These are phyloP conservation scores for Zaprionus gabonicus DNA, from an alignment of 1,140 invertebrate species.

Conservation along the genomic window DNA sequence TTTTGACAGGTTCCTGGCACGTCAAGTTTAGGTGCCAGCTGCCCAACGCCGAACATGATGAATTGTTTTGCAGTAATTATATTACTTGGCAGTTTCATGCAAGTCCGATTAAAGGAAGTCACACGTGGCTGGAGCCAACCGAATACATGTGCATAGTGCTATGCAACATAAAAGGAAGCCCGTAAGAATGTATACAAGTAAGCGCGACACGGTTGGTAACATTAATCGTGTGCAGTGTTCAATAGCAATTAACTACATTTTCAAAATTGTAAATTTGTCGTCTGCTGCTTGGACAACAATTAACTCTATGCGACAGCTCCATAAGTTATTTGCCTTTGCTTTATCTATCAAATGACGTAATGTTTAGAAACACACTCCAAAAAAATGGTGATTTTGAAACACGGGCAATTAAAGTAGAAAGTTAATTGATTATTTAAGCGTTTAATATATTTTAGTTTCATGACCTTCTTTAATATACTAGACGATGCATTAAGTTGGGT, in stretches of 20 bases:
- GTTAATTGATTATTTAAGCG: too few relatives aligned
- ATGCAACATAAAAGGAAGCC: background rate
- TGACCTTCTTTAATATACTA: background rate
- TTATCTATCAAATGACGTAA: background rate
- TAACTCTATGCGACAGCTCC: background rate
- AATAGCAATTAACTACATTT: conserved; percentile 81
- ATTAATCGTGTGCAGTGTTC: conserved; percentile 74
- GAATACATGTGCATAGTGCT: background rate
- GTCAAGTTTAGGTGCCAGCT: conserved; percentile 55
- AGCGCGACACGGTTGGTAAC: conserved; percentile 17
- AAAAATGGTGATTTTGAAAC: too few relatives aligned
- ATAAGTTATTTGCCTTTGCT: conserved; percentile 56
- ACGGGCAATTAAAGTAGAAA: too few relatives aligned
- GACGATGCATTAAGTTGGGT: conserved; percentile 1
- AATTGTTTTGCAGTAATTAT: conserved; percentile 80
- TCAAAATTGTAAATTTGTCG: conserved; percentile 73
- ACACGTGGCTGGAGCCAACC: conserved; percentile 59
- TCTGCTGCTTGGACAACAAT: conserved; percentile 22
- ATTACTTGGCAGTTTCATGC: conserved; percentile 76
- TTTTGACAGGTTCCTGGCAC: conserved; percentile 45
- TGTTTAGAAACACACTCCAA: background rate
- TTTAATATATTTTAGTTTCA: background rate
- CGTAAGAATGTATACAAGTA: conserved; percentile 24
- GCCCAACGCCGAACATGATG: conserved; percentile 70
- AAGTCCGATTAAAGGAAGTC: conserved; percentile 62